Evolutionary conservation across 2,113 vertebrate species (phyloP).

Genomic region (Saccopteryx leptura): DNA sequence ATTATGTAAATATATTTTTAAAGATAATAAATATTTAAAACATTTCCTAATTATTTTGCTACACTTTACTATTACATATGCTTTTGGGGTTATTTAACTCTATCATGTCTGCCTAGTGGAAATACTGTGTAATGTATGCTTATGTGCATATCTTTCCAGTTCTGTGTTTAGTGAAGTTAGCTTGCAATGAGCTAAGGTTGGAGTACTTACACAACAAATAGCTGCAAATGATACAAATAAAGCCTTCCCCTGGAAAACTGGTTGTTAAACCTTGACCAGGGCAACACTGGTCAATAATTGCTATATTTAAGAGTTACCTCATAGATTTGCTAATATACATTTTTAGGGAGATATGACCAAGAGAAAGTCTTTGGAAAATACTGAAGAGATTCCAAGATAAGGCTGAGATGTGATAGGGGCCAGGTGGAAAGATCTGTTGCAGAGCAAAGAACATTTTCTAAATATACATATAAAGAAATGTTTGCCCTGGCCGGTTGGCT

Average conservation of each 20-base stretch:
- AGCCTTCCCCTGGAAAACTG: neutral
- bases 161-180: conserved; percentile 3
- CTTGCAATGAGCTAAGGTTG: neutral
- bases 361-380: neutral
- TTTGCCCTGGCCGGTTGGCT: no score
- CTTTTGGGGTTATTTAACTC: neutral
- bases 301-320: neutral
- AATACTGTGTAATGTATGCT: neutral
- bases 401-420: neutral
- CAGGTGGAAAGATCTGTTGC: neutral
- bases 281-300: neutral
- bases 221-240: neutral
- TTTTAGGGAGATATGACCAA: neutral
- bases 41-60: conserved; percentile 38
- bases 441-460: neutral
- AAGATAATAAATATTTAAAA: conserved; percentile 24
- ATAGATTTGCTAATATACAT: neutral
- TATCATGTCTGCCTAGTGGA: neutral
- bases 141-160: neutral
- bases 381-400: neutral
- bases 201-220: conserved; percentile 12
- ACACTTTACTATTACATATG: neutral
- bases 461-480: neutral
- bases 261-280: conserved; percentile 30
- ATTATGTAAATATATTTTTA: neutral